Percentiles rank a stretch among this genome's conserved stretches.
phyloP scores from a whole-genome alignment of 2,797 vertebrate genomes.

The Botia almorhae region DNA sequence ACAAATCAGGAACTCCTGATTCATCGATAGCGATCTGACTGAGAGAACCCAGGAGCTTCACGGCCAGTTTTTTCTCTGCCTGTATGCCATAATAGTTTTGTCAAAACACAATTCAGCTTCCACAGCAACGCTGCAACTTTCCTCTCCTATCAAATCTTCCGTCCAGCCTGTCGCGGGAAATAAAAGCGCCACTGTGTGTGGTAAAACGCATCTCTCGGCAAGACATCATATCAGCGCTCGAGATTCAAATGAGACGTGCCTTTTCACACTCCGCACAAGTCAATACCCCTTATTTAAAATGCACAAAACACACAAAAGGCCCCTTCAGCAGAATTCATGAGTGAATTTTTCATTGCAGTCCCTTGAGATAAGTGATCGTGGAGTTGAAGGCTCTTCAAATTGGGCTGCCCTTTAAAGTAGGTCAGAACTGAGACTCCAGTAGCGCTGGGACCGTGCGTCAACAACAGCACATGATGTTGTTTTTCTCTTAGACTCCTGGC shows the following conservation, averaged over 20 bases:
- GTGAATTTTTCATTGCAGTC: constrained; percentile 51
- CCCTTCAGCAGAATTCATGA: constrained; percentile 49
- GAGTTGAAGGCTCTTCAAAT: constrained; percentile 58
- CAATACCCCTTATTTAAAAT: constrained; percentile 50
- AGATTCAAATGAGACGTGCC: constrained; percentile 39
- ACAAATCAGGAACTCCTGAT: constrained; percentile 38
- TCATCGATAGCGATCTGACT: constrained; percentile 36
- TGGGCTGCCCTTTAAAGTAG: constrained; percentile 68
- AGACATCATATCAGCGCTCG: constrained; percentile 47
- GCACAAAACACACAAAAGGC: constrained; percentile 41
- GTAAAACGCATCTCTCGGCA: constrained; percentile 49
- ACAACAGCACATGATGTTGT: constrained; percentile 66
- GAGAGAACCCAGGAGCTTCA: constrained; percentile 45
- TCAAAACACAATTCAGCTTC: constrained; percentile 48
- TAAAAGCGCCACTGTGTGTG: constrained; percentile 24
- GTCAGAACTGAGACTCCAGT: constrained; percentile 66
- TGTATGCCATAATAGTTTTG: constrained; percentile 55
- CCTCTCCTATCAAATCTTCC: constrained; percentile 33
- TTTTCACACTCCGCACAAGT: constrained; percentile 44
- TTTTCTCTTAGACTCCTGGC: constrained; percentile 63
- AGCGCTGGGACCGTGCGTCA: constrained; percentile 61
- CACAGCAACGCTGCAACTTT: constrained; percentile 33
- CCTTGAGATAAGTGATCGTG: constrained; percentile 53
- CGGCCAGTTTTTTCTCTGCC: constrained; percentile 40
- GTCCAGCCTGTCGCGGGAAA: constrained; percentile 32